Percentiles rank a stretch among this genome's conserved stretches.
phyloP scores from a whole-genome alignment of 2,797 vertebrate genomes.

The Fistularia tabacaria region DNA sequence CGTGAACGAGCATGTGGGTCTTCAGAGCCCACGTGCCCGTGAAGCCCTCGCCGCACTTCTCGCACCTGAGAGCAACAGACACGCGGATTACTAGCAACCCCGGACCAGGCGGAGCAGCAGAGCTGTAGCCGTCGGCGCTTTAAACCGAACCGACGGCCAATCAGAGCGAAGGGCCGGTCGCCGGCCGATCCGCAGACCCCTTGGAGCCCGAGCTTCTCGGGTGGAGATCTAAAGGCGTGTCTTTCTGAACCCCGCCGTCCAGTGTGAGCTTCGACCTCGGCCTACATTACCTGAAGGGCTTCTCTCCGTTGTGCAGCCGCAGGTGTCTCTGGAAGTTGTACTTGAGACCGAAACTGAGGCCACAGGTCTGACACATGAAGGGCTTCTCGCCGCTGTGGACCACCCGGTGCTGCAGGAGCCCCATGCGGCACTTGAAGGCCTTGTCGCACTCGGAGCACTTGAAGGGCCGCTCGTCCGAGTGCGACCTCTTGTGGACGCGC shows the following conservation, averaged over 20 bases:
- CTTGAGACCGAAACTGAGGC: constrained; percentile 58
- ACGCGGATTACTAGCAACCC: too few species aligned
- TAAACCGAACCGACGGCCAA: neutral
- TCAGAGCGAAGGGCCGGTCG: too few species aligned
- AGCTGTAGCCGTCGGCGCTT: too few species aligned
- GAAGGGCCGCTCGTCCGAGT: constrained; percentile 54
- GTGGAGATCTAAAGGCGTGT: too few species aligned
- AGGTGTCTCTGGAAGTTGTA: constrained; percentile 68
- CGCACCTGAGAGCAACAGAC: constrained; percentile 51
- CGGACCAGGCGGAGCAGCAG: too few species aligned
- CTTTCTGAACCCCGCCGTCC: too few species aligned
- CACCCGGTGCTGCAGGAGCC: constrained; percentile 59
- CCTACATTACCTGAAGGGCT: constrained; percentile 59
- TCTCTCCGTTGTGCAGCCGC: constrained; percentile 66
- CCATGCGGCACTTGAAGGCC: constrained; percentile 61
- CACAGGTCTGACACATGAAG: constrained; percentile 57
- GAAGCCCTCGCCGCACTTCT: constrained; percentile 72
- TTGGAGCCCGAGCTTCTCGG: too few species aligned
- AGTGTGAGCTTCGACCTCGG: too few species aligned
- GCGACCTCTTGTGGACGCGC: constrained; percentile 58
- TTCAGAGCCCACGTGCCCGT: constrained; percentile 65
- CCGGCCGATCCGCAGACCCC: too few species aligned
- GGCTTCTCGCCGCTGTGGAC: constrained; percentile 62
- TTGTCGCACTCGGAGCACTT: constrained; percentile 58
- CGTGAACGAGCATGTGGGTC: constrained; percentile 71